Evolutionary conservation across 2,113 vertebrate genomes (phyloP).

Genomic region (Chaetorhynchus papuensis): DNA sequence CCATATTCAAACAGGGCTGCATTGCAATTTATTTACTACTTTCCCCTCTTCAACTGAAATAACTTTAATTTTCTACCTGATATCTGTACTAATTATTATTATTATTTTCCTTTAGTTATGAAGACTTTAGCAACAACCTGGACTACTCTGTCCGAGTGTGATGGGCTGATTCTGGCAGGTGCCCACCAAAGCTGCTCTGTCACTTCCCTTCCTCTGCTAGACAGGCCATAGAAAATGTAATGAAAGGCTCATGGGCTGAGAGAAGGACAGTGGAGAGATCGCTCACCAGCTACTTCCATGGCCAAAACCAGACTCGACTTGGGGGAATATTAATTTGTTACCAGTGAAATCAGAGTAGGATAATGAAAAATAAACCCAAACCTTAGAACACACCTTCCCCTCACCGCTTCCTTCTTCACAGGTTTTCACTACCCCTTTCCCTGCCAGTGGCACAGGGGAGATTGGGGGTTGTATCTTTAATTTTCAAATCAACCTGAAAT

Average conservation of each 20-base stretch:
- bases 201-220: neutral
- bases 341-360: neutral
- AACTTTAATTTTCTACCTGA: neutral
- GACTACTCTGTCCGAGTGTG: neutral
- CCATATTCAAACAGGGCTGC: neutral
- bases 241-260: fast-evolving
- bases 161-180: neutral
- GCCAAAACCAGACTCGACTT: neutral
- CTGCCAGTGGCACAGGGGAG: neutral
- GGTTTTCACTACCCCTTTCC: neutral
- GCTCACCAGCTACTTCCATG: neutral
- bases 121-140: neutral
- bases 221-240: neutral
- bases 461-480: neutral
- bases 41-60: neutral
- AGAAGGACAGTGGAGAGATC: neutral
- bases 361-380: neutral
- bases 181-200: neutral
- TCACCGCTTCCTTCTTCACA: neutral
- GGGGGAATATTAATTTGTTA: neutral
- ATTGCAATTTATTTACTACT: neutral
- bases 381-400: neutral
- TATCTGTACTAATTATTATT: neutral
- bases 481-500: neutral
- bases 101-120: neutral